Evolutionary conservation across 53 echinoderm and acorn worm species (phyloP), one percentile per base, ranked within the genome.

Genomic region (Zoroaster sp.): DNA sequence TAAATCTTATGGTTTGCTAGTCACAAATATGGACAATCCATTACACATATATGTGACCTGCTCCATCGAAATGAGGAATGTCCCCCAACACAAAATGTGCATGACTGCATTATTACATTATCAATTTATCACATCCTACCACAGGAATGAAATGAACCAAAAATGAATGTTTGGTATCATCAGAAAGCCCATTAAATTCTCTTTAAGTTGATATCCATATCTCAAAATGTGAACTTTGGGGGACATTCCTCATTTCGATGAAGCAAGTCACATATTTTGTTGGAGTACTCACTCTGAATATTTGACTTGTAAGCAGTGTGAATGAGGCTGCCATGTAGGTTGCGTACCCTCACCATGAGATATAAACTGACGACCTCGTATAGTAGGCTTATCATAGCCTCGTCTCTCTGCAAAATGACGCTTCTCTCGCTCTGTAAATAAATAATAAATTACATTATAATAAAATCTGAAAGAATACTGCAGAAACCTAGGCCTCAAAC

Each of bases 281-380:
- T 8, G 9, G 0, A 0, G 31, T 43, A 75, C 93, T 91, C 35
- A 96, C 96, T 94, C 90, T 69, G 96, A 92, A 49, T 96, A 92
- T 83, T 96, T 85, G 42, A 94, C 88, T 41, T 96, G 83, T 39
- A 92, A 87, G 40, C 73, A 71, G 40, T 79, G 76, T 74, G 86
- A 83, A 89, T 95, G 94, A n/a, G 96, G 94, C 35, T 83, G 73
- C 96, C 96, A 96, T 17, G 93, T 92, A 31, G 96, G 94, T 59
- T 96, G 94, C 4, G 80, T 85, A 28, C 96, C 96, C 8, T 87
- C 46, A 3, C 94, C 90, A 18, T 91, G 96, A 30, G 89, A 36
- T 59, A 96, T 69, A 74, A 76, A 95, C 18, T 91, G 65, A 21
- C 96, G 83, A 35, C 96, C 96, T 87, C 94, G 69, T 32, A 17